phyloP scores from a whole-genome alignment of 2,797 vertebrate species.

The Otus scops region DNA sequence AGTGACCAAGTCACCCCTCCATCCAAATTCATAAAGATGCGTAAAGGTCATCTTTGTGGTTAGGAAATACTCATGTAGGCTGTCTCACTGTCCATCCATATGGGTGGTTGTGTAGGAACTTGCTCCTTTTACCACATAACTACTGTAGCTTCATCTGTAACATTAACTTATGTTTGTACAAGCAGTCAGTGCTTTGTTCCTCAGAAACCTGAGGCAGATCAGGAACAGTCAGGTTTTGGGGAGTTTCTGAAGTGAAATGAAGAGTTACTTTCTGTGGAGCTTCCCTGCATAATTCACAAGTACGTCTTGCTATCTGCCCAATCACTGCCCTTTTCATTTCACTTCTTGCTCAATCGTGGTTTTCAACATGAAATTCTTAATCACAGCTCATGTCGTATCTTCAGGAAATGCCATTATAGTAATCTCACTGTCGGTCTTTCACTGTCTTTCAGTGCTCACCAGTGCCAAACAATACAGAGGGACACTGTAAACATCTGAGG shows the following conservation, averaged over 20 bases:
- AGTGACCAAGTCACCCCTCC: background rate
- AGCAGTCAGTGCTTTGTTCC: background rate
- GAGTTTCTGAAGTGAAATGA: background rate
- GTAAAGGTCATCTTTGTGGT: background rate
- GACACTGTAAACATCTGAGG: background rate
- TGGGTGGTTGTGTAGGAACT: background rate
- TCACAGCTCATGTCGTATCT: background rate
- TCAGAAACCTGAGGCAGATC: background rate
- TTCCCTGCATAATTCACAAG: background rate
- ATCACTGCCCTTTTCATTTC: background rate
- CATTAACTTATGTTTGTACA: background rate
- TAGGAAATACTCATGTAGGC: background rate
- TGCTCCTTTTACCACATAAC: background rate
- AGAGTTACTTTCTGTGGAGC: background rate
- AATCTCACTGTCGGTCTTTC: background rate
- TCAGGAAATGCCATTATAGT: background rate
- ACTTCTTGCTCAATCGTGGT: background rate
- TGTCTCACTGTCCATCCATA: background rate
- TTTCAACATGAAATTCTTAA: background rate
- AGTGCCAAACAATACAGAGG: background rate
- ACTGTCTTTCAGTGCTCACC: background rate
- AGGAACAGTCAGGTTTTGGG: background rate
- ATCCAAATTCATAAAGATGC: background rate
- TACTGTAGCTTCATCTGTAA: background rate
- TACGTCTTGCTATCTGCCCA: background rate